Percentiles rank a stretch among this genome's conserved stretches.
phyloP scores from a whole-genome alignment of 23 tunicate species.

The Diplosoma virens region DNA sequence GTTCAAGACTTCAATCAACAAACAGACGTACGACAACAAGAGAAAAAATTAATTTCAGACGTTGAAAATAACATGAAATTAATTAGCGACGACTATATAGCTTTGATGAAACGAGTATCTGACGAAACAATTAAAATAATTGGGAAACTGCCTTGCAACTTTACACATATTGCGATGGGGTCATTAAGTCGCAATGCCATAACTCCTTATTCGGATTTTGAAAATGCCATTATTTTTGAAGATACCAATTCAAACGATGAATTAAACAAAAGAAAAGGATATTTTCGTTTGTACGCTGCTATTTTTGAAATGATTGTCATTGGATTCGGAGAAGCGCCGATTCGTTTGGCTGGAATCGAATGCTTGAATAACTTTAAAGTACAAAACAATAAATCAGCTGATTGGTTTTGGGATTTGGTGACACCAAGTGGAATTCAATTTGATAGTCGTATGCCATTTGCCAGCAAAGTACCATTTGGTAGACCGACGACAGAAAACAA shows the following conservation, averaged over 20 bases:
- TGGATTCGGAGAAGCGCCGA: conserved; percentile 38
- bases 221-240: conserved; percentile 43
- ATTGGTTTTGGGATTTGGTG: conserved; percentile 45
- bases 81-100: conserved; percentile 15
- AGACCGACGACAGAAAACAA: conserved; percentile 26
- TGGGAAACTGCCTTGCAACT: conserved; percentile 30
- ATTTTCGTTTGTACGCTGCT: conserved; percentile 39
- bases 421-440: conserved; percentile 28
- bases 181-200: conserved; percentile 39
- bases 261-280: neutral
- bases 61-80: conserved; percentile 16
- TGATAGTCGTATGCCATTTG: conserved; percentile 46
- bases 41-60: neutral
- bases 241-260: conserved; percentile 2
- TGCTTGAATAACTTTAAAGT: conserved; percentile 25
- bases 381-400: neutral
- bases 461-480: conserved; percentile 24
- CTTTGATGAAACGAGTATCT: neutral
- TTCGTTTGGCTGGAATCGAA: conserved; percentile 28
- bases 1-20: too few species aligned
- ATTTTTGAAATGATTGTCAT: conserved; percentile 37
- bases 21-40: too few species aligned
- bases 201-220: conserved; percentile 56
- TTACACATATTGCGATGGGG: conserved; percentile 48
- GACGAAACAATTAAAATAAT: neutral